phyloP scores from a whole-genome alignment of 2,113 vertebrate species.

The Motacilla tschutschensis region DNA sequence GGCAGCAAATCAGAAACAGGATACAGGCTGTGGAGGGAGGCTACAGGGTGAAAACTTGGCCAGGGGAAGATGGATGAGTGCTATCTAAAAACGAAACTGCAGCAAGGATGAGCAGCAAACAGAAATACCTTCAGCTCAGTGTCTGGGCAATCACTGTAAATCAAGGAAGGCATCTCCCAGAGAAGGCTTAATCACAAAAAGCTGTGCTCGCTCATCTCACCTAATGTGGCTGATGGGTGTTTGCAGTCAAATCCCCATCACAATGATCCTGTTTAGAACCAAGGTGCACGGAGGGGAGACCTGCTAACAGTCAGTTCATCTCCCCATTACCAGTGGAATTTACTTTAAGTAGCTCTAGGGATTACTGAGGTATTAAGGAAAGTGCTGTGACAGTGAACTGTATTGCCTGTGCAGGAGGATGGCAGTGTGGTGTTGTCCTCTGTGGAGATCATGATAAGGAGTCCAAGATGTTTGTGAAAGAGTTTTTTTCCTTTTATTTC shows the following conservation, averaged over 20 bases:
- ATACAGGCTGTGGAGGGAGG: background rate
- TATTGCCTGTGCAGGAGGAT: background rate
- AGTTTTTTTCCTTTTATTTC: background rate
- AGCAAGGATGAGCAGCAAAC: background rate
- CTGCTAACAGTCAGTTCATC: background rate
- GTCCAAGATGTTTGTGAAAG: background rate
- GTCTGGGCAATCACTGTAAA: background rate
- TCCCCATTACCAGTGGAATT: background rate
- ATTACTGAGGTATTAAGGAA: slow-evolving; percentile 23
- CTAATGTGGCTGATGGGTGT: background rate
- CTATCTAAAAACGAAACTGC: background rate
- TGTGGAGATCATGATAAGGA: background rate
- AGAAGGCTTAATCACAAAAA: background rate
- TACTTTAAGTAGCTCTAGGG: slow-evolving; percentile 15
- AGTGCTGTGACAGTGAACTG: background rate
- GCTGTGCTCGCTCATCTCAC: background rate
- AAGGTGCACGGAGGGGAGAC: background rate
- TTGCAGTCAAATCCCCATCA: background rate
- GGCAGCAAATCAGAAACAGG: background rate
- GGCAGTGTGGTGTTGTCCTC: background rate
- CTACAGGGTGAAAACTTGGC: background rate
- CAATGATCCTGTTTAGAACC: slow-evolving; percentile 15
- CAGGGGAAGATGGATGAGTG: background rate
- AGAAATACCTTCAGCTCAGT: background rate
- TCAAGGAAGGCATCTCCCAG: background rate